phyloP scores from a whole-genome alignment of 2,888 invertebrate species.

The Nemotelus nigrinus region DNA sequence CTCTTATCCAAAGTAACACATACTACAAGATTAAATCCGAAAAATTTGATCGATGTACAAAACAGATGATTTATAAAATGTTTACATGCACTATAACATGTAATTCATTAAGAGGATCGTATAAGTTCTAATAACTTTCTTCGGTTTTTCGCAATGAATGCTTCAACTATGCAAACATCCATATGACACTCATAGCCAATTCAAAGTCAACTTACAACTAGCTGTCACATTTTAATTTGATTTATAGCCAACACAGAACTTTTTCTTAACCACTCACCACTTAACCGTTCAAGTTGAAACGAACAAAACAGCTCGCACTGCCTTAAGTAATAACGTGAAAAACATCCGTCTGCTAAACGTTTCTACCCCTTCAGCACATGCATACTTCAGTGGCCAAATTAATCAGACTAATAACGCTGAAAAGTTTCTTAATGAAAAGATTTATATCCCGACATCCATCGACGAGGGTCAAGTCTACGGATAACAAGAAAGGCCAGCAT shows the following conservation, averaged over 20 bases:
- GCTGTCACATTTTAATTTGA: too few species aligned
- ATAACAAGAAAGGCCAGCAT: conserved; percentile 52
- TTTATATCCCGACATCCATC: conserved; percentile 58
- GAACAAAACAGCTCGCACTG: not conserved
- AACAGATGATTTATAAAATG: too few species aligned
- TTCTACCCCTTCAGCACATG: not conserved
- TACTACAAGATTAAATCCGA: too few species aligned
- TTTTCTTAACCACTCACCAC: conserved; percentile 7
- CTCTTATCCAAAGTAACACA: too few species aligned
- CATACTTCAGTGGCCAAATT: conserved; percentile 63
- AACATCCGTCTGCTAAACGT: not conserved
- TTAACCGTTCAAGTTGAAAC: not conserved
- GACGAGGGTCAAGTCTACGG: conserved; percentile 30
- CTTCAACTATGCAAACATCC: too few species aligned
- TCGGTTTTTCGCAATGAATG: too few species aligned
- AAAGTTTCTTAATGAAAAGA: conserved; percentile 66
- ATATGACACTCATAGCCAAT: too few species aligned
- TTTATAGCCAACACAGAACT: not conserved
- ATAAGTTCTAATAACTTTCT: too few species aligned
- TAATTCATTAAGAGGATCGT: too few species aligned
- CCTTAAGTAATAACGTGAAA: not conserved
- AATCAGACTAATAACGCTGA: conserved; percentile 66
- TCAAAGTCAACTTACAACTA: too few species aligned
- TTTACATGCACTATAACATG: too few species aligned
- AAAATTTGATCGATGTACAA: too few species aligned